phyloP scores from a whole-genome alignment of 2,113 vertebrate genomes.

The Hyperoodon ampullatus region DNA sequence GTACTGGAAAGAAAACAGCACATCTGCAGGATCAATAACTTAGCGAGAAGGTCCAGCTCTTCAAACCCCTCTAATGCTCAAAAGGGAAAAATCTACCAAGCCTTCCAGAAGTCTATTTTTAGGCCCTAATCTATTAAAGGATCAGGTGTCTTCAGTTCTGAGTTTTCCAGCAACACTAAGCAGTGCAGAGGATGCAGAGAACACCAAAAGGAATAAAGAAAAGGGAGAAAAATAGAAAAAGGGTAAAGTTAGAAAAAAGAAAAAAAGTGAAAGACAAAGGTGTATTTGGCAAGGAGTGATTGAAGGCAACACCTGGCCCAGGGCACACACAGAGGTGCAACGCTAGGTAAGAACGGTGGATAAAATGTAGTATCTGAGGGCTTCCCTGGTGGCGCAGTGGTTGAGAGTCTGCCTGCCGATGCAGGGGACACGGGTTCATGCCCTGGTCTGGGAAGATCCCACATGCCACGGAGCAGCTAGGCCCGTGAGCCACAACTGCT shows the following conservation, averaged over 20 bases:
- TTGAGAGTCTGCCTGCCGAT: too few relatives aligned
- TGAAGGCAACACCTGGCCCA: background rate
- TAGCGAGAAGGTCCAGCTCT: background rate
- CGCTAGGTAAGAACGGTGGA: background rate
- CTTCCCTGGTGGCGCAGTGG: too few relatives aligned
- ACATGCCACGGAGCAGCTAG: too few relatives aligned
- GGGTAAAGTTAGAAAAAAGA: background rate
- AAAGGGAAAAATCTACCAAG: background rate
- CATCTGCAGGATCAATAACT: background rate
- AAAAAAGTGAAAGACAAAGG: background rate
- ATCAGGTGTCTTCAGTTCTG: background rate
- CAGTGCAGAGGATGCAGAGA: background rate
- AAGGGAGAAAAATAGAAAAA: background rate
- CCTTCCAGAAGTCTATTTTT: background rate
- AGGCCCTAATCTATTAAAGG: background rate
- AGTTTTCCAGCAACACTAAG: background rate
- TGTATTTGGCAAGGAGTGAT: background rate
- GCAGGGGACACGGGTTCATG: too few relatives aligned
- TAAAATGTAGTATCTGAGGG: background rate
- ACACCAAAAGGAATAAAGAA: background rate
- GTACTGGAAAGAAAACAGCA: slow-evolving; percentile 86
- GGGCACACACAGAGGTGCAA: background rate
- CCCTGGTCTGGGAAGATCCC: too few relatives aligned
- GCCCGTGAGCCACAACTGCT: too few relatives aligned
- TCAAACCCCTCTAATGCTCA: background rate